These are phyloP conservation scores for Pholis gunnellus DNA, from an alignment of 2,113 vertebrate species.

Conservation along the genomic window DNA sequence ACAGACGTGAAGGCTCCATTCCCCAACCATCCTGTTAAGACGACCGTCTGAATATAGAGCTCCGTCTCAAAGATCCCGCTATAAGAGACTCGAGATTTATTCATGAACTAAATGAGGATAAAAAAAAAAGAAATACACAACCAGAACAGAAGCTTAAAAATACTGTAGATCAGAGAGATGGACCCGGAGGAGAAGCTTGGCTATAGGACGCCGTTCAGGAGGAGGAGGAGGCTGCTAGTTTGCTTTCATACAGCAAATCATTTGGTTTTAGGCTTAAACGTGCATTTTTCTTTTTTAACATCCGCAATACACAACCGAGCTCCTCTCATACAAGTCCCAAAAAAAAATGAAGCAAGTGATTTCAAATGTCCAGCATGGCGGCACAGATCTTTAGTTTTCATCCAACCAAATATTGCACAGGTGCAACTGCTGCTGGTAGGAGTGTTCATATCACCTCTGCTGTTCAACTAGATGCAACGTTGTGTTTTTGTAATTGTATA, in stretches of 20 bases:
- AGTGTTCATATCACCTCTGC: slow-evolving; percentile 42
- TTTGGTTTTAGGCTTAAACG: slow-evolving; percentile 80
- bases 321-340: slow-evolving; percentile 48
- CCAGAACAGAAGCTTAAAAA: slow-evolving; percentile 82
- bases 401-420: slow-evolving; percentile 61
- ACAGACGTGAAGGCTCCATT: slow-evolving; percentile 83
- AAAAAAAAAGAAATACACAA: slow-evolving; percentile 75
- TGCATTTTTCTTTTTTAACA: slow-evolving; percentile 66
- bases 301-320: slow-evolving; percentile 59
- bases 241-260: slow-evolving; percentile 71
- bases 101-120: slow-evolving; percentile 77
- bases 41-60: slow-evolving; percentile 70
- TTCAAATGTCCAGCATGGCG: slow-evolving; percentile 51
- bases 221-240: slow-evolving; percentile 53
- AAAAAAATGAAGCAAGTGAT: slow-evolving; percentile 51
- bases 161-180: slow-evolving; percentile 82
- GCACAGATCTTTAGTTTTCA: slow-evolving; percentile 54
- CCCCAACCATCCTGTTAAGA: slow-evolving; percentile 77
- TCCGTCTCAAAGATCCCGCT: slow-evolving; percentile 74
- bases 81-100: slow-evolving; percentile 77
- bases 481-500: slow-evolving; percentile 30
- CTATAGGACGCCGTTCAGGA: slow-evolving; percentile 49
- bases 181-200: slow-evolving; percentile 70
- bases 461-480: slow-evolving; percentile 29
- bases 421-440: slow-evolving; percentile 70